Conservation (phyloP, 2,797 vertebrate genomes). For the Pangasius macronema region DNA sequence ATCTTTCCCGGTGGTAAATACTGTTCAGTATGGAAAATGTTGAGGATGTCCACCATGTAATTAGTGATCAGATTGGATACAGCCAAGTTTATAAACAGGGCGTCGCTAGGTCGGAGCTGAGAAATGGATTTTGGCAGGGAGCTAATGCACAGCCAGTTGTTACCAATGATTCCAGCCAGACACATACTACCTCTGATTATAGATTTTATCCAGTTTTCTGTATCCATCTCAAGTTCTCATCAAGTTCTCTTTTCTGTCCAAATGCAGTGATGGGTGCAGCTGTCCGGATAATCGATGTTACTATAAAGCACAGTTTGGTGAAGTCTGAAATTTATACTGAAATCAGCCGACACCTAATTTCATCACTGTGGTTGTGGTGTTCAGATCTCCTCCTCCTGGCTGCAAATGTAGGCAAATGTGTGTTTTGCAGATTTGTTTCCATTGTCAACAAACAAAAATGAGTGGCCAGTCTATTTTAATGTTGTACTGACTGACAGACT, state of each 20-base stretch:
- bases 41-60: constrained; percentile 76
- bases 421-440: constrained; percentile 8
- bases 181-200: neutral
- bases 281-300: neutral
- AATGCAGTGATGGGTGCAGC: neutral
- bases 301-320: neutral
- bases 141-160: constrained; percentile 71
- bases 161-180: constrained; percentile 71
- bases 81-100: constrained; percentile 78
- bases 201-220: neutral
- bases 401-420: constrained; percentile 18
- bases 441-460: neutral
- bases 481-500: too few species aligned
- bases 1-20: constrained; percentile 63
- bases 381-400: neutral
- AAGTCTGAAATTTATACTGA: constrained; percentile 26
- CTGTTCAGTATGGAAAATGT: constrained; percentile 68
- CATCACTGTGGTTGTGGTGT: neutral
- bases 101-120: constrained; percentile 69
- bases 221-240: neutral
- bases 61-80: constrained; percentile 80
- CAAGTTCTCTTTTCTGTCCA: neutral
- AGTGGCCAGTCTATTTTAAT: neutral
- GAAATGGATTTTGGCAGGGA: constrained; percentile 66
- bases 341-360: neutral